These are phyloP conservation scores for Corythoichthys haematopterus DNA, from an alignment of 2,113 vertebrate species.

Conservation along the genomic window DNA sequence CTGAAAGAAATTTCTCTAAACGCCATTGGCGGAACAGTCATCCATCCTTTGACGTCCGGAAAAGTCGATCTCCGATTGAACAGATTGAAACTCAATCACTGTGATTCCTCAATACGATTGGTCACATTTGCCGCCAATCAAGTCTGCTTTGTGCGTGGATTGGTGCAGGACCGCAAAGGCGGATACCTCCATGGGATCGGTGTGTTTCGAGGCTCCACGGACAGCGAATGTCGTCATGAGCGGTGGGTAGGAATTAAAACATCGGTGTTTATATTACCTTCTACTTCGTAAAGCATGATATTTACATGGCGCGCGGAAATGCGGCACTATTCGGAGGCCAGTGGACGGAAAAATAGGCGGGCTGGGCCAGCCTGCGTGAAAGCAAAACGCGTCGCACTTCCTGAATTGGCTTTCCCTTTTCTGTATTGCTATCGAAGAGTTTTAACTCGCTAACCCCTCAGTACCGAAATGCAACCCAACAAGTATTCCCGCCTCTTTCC, in stretches of 20 bases:
- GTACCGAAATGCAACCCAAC: neutral
- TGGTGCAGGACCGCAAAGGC: conserved; percentile 65
- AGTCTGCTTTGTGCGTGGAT: conserved; percentile 43
- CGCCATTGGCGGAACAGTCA: conserved; percentile 49
- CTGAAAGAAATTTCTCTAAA: conserved; percentile 4
- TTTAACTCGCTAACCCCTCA: conserved; percentile 60
- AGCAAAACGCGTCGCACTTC: conserved; percentile 59
- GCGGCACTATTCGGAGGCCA: conserved; percentile 3
- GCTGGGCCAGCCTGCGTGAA: conserved; percentile 4
- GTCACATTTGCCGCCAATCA: conserved; percentile 23
- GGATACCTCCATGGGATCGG: conserved; percentile 64
- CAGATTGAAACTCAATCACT: conserved; percentile 46
- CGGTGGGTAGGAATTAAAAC: conserved; percentile 83
- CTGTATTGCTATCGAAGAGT: conserved; percentile 74
- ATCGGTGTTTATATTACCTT: conserved; percentile 77
- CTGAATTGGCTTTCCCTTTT: conserved; percentile 65
- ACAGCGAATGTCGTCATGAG: conserved; percentile 83
- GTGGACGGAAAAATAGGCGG: conserved; percentile 17
- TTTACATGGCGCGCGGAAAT: conserved; percentile 21
- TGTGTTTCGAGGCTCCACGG: conserved; percentile 68
- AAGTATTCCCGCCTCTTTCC: too few species aligned
- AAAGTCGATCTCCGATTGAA: conserved; percentile 7
- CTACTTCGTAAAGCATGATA: conserved; percentile 63
- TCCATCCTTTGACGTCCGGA: conserved; percentile 13
- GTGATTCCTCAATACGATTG: conserved; percentile 23